These are phyloP conservation scores for Antedon mediterranea DNA, from an alignment of 53 echinoderm and acorn worm species.

Conservation along the genomic window DNA sequence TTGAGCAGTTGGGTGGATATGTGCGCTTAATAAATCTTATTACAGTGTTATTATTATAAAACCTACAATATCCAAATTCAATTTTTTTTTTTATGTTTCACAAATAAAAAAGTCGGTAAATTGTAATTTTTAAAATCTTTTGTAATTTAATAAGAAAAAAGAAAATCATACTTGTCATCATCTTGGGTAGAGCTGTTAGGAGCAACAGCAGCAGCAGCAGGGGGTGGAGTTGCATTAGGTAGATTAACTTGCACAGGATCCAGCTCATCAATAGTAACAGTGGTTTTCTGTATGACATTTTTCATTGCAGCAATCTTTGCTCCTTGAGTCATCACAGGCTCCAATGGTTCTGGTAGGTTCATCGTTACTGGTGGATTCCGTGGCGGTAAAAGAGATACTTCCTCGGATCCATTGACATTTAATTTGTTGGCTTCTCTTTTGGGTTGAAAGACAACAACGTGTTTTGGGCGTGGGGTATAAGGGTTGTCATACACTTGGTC, in stretches of 20 bases:
- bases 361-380: conserved; percentile 11
- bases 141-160: no score
- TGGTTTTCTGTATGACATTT: conserved; percentile 8
- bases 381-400: conserved; percentile 19
- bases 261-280: not conserved
- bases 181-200: not conserved
- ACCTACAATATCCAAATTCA: no score
- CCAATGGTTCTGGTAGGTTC: conserved; percentile 52
- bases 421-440: not conserved
- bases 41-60: no score
- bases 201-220: not conserved
- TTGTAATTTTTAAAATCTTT: no score
- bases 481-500: not conserved
- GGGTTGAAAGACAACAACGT: not conserved
- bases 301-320: conserved; percentile 75
- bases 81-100: no score
- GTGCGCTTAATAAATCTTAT: no score
- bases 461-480: not conserved
- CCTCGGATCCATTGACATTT: conserved; percentile 3
- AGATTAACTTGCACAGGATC: not conserved
- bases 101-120: no score
- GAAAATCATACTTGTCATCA: not conserved
- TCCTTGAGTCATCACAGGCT: conserved; percentile 45
- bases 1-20: no score
- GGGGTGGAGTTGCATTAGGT: not conserved